These are phyloP conservation scores for Sphaeridia pumilis DNA, from an alignment of 2,888 invertebrate species.

Conservation along the genomic window DNA sequence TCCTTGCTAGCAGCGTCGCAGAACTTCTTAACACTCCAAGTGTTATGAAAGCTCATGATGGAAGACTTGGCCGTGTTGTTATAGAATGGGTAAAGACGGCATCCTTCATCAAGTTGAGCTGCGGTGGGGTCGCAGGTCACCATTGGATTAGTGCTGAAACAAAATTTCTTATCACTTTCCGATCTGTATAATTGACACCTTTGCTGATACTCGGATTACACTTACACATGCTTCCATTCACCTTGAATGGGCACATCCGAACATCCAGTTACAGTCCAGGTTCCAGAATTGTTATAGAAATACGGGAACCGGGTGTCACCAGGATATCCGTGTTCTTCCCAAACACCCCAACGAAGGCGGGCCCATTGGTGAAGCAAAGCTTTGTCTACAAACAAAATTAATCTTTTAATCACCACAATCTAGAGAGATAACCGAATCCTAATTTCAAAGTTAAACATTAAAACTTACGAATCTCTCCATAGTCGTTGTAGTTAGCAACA, in stretches of 20 bases:
- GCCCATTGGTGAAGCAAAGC: slow-evolving; percentile 25
- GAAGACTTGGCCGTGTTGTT: slow-evolving; percentile 1
- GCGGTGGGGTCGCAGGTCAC: not conserved
- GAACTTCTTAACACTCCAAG: slow-evolving; percentile 5
- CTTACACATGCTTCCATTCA: slow-evolving; percentile 9
- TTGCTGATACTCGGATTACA: not conserved
- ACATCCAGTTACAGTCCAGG: slow-evolving; percentile 21
- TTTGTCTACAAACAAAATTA: slow-evolving; percentile 21
- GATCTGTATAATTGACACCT: not conserved
- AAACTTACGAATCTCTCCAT: slow-evolving; percentile 8
- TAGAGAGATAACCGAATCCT: too few relatives aligned
- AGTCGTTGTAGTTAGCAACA: not conserved
- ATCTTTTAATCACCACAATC: too few relatives aligned
- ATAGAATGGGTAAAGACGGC: slow-evolving; percentile 4
- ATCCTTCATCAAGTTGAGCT: not conserved
- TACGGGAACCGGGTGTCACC: slow-evolving; percentile 27
- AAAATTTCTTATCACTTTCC: too few relatives aligned
- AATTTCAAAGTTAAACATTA: too few relatives aligned
- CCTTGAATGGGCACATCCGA: slow-evolving; percentile 1
- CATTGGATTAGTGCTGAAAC: not conserved
- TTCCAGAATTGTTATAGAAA: slow-evolving; percentile 17
- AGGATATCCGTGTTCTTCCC: slow-evolving; percentile 31
- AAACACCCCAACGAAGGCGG: slow-evolving; percentile 26
- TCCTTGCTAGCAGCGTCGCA: slow-evolving; percentile 10
- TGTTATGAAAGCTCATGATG: slow-evolving; percentile 11